These are phyloP conservation scores for Dicranocentrus wangi DNA, from an alignment of 2,888 invertebrate genomes.

Conservation along the genomic window DNA sequence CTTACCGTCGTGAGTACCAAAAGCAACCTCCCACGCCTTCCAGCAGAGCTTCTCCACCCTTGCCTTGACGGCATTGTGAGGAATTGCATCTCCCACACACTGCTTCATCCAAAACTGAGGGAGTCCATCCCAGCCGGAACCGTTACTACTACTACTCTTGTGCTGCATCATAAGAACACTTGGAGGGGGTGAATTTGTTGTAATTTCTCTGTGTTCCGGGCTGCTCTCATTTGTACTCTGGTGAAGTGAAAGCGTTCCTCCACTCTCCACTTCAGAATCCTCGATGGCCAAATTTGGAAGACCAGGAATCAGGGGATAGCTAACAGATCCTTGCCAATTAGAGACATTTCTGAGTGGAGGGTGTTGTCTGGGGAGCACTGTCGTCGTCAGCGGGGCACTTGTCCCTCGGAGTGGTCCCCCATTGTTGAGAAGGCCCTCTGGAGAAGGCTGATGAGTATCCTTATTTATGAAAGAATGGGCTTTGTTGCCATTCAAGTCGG, in stretches of 20 bases:
- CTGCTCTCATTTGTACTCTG: conserved; percentile 36
- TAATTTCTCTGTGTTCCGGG: conserved; percentile 35
- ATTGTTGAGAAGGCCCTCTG: conserved; percentile 28
- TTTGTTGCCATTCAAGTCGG: conserved; percentile 48
- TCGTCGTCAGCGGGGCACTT: conserved; percentile 43
- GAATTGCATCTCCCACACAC: conserved; percentile 70
- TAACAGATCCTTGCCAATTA: conserved; percentile 52
- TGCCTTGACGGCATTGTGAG: conserved; percentile 69
- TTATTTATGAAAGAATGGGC: conserved; percentile 17
- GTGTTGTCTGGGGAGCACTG: conserved; percentile 38
- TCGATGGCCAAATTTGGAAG: conserved; percentile 56
- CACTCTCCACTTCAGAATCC: conserved; percentile 41
- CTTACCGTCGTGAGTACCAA: conserved; percentile 60
- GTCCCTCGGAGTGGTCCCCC: conserved; percentile 22
- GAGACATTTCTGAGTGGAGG: conserved; percentile 40
- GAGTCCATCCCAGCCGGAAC: conserved; percentile 44
- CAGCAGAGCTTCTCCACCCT: conserved; percentile 69
- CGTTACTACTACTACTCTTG: conserved; percentile 5
- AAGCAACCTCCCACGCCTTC: conserved; percentile 64
- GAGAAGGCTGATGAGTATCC: background rate
- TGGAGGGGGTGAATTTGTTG: conserved; percentile 43
- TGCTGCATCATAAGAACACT: conserved; percentile 32
- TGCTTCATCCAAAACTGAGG: conserved; percentile 68
- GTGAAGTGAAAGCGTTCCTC: conserved; percentile 14
- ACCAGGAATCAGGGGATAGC: conserved; percentile 55